These are phyloP conservation scores for Heliconius ismenius DNA, from an alignment of 2,888 invertebrate genomes.

Conservation along the genomic window DNA sequence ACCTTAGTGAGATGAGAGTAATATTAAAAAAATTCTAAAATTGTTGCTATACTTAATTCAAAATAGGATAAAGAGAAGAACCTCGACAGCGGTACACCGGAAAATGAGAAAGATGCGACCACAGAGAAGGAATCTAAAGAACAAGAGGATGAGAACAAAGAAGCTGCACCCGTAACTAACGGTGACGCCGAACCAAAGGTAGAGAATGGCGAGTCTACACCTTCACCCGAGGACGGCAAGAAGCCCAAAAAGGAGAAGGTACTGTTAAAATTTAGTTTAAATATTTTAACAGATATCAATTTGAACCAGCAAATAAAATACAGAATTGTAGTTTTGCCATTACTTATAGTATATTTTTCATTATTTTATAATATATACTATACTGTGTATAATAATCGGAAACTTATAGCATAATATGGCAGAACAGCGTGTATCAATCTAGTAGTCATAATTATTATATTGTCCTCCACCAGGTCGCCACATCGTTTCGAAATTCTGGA, in stretches of 20 bases:
- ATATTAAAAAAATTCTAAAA: not conserved
- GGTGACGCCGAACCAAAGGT: constrained; percentile 72
- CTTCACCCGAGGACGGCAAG: constrained; percentile 76
- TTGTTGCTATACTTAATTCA: not conserved
- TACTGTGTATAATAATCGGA: not conserved
- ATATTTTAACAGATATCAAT: not conserved
- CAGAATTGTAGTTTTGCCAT: too few species aligned
- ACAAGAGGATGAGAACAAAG: constrained; percentile 57
- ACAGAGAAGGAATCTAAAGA: constrained; percentile 83
- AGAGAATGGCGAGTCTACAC: constrained; percentile 67
- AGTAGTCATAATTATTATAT: not conserved
- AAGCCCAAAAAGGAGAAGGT: constrained; percentile 86
- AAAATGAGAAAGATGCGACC: constrained; percentile 86
- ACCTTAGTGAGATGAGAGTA: not conserved
- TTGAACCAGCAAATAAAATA: not conserved
- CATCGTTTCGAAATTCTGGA: constrained; percentile 16
- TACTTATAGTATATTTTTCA: too few species aligned
- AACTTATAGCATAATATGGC: not conserved
- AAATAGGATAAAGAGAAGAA: constrained; percentile 83
- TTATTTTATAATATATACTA: not conserved
- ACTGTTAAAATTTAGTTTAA: constrained; percentile 29
- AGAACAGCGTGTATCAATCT: not conserved
- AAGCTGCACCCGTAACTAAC: constrained; percentile 63
- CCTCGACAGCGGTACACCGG: constrained; percentile 79
- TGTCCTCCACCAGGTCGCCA: constrained; percentile 7